phyloP scores from a whole-genome alignment of 2,797 vertebrate species.

The Geotrypetes seraphini region DNA sequence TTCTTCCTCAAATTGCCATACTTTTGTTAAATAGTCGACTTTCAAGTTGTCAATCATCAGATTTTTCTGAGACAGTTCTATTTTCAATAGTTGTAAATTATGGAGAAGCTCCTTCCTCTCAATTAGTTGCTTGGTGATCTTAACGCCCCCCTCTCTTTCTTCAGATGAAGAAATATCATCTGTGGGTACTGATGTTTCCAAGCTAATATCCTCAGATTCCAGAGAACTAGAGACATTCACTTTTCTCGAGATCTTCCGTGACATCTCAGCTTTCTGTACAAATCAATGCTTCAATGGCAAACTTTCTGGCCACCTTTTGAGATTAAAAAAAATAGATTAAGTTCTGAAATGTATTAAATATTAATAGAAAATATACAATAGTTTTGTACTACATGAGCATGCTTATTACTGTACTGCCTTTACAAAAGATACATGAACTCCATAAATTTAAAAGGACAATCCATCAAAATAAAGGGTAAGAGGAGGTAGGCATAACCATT shows the following conservation, averaged over 20 bases:
- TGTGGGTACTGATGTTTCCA: constrained; percentile 88
- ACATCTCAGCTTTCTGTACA: constrained; percentile 49
- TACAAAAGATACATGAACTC: too few species aligned
- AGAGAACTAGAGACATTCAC: constrained; percentile 83
- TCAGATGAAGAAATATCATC: constrained; percentile 92
- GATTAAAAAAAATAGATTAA: background rate
- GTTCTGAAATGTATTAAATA: too few species aligned
- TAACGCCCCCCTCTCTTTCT: constrained; percentile 55
- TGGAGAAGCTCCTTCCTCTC: constrained; percentile 88
- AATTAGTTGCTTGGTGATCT: constrained; percentile 82
- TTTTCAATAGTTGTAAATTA: constrained; percentile 79
- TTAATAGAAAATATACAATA: too few species aligned
- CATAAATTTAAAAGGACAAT: too few species aligned
- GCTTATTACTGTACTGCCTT: too few species aligned
- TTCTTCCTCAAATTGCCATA: constrained; percentile 32
- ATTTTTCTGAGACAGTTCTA: constrained; percentile 88
- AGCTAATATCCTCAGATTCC: constrained; percentile 91
- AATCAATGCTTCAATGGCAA: too few species aligned
- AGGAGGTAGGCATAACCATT: too few species aligned
- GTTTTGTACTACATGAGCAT: too few species aligned
- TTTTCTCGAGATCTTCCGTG: constrained; percentile 58
- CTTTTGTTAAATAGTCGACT: constrained; percentile 85
- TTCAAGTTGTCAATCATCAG: constrained; percentile 90
- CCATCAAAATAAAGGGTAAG: too few species aligned
- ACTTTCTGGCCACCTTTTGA: too few species aligned